These are phyloP conservation scores for Melanotaenia boesemani DNA, from an alignment of 2,797 vertebrate species.

Conservation along the genomic window DNA sequence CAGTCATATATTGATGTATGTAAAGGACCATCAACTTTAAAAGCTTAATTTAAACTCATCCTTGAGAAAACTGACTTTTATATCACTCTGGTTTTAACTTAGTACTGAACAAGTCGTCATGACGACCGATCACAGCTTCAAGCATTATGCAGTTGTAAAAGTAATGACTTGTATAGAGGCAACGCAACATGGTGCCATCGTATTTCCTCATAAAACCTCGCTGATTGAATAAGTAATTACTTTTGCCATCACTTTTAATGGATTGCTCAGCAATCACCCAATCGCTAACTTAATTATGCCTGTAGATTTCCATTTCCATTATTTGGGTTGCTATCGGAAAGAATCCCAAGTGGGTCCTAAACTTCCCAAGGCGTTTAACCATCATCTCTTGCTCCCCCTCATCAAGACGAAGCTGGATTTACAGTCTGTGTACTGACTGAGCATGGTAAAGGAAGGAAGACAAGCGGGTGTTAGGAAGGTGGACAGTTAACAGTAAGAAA, in stretches of 20 bases:
- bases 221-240: constrained; percentile 85
- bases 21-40: constrained; percentile 40
- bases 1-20: constrained; percentile 9
- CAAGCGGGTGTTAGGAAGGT: background rate
- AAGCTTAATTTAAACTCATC: constrained; percentile 36
- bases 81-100: constrained; percentile 46
- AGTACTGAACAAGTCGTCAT: constrained; percentile 70
- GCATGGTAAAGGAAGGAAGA: background rate
- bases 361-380: constrained; percentile 73
- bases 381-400: constrained; percentile 40
- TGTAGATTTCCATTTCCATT: constrained; percentile 81
- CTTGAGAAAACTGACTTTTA: constrained; percentile 34
- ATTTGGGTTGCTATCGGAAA: constrained; percentile 71
- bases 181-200: constrained; percentile 61
- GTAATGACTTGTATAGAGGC: constrained; percentile 70
- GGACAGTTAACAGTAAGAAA: constrained; percentile 17
- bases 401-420: constrained; percentile 62
- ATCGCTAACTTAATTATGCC: constrained; percentile 82
- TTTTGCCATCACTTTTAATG: constrained; percentile 81
- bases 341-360: constrained; percentile 71
- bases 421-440: constrained; percentile 47
- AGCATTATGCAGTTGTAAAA: constrained; percentile 69
- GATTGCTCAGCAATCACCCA: constrained; percentile 75
- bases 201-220: constrained; percentile 70
- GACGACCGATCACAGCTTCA: constrained; percentile 67